These are phyloP conservation scores for Scaptomyza hsui DNA, from an alignment of 1,140 invertebrate genomes.

Conservation along the genomic window DNA sequence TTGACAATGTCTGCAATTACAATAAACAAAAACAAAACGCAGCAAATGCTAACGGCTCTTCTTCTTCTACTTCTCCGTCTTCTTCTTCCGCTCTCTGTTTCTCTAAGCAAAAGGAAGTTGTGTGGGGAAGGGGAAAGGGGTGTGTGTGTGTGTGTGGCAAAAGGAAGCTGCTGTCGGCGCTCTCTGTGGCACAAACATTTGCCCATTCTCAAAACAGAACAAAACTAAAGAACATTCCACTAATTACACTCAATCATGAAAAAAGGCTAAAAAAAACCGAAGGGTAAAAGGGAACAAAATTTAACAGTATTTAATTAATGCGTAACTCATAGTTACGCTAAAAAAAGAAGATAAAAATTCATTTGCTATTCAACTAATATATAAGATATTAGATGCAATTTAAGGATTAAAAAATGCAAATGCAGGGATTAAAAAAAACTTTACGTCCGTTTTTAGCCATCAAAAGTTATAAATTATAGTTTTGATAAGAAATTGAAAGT, in stretches of 20 bases:
- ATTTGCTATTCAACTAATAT: too few species aligned
- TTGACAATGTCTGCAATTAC: conserved; percentile 49
- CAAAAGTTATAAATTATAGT: too few species aligned
- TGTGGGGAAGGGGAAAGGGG: neutral
- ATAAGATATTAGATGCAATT: too few species aligned
- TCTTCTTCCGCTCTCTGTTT: neutral
- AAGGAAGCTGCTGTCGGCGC: conserved; percentile 22
- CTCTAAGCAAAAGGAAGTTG: neutral
- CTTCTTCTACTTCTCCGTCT: conserved; percentile 1
- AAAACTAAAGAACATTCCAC: conserved; percentile 5
- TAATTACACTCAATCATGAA: conserved; percentile 26
- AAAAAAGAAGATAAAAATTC: too few species aligned
- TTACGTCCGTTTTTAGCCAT: too few species aligned
- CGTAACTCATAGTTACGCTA: neutral
- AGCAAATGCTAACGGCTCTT: conserved; percentile 44
- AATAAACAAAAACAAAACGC: conserved; percentile 53
- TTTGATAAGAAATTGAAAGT: too few species aligned
- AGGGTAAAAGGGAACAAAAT: neutral
- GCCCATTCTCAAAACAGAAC: neutral
- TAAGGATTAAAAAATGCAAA: too few species aligned
- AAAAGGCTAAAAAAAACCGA: too few species aligned
- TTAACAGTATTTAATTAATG: neutral
- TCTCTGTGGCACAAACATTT: conserved; percentile 18
- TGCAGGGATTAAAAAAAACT: too few species aligned
- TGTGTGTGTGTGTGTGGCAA: neutral